phyloP scores from a whole-genome alignment of 2,113 vertebrate genomes.

The Pedetes capensis region DNA sequence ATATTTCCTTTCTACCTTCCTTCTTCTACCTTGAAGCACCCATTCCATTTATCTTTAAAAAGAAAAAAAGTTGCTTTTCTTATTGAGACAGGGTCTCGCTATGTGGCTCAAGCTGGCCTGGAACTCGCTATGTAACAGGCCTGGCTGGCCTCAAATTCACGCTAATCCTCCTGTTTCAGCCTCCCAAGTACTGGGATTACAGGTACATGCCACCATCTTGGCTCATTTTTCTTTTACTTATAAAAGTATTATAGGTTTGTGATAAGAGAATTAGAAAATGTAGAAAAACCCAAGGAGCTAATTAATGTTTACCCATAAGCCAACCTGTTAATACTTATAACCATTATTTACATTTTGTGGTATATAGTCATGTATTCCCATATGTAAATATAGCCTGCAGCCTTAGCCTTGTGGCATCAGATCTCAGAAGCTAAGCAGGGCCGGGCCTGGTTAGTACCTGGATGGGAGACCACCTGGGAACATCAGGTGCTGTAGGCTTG shows the following conservation, averaged over 20 bases:
- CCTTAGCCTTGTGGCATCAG: too few species aligned
- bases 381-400: too few species aligned
- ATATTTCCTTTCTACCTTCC: not conserved
- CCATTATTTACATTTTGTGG: not conserved
- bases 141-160: too few species aligned
- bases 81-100: not conserved
- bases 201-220: not conserved
- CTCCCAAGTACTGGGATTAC: too few species aligned
- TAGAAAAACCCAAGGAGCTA: not conserved
- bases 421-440: too few species aligned
- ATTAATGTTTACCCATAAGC: not conserved
- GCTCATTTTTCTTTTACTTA: constrained; percentile 31
- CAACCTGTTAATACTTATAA: not conserved
- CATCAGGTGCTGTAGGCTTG: too few species aligned
- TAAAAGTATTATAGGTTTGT: not conserved
- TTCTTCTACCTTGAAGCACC: not conserved
- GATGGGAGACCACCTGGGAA: too few species aligned
- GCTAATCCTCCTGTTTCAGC: not conserved
- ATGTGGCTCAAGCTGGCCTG: not conserved
- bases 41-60: constrained; percentile 5
- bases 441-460: too few species aligned
- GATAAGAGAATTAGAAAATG: constrained; percentile 8
- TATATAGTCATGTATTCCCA: not conserved
- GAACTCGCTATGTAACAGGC: too few species aligned
- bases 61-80: too few species aligned